A percentile compares a stretch with the other conserved stretches of the same genome.
Evolutionary conservation across 2,888 invertebrate genomes (phyloP).

Genomic region (Oscheius sp.): DNA sequence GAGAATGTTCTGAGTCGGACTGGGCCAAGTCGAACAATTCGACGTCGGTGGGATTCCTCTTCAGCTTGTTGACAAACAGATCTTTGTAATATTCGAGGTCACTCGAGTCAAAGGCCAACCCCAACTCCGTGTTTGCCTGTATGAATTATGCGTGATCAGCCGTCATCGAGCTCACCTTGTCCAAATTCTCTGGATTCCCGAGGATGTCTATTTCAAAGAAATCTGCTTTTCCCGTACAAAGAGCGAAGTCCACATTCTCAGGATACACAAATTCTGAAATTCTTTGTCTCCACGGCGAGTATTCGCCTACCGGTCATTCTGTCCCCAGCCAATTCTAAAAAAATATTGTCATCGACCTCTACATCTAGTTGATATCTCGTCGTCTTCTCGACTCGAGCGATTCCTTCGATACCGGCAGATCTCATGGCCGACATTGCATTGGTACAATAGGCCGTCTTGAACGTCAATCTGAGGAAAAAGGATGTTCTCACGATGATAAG

Average conservation of each 20-base stretch:
- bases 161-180: conserved; percentile 1
- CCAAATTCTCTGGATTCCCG: conserved; percentile 27
- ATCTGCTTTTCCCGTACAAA: conserved; percentile 29
- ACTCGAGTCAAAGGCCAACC: conserved; percentile 63
- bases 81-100: conserved; percentile 63
- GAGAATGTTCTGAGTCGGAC: conserved; percentile 86
- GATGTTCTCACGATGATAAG: not conserved
- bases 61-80: conserved; percentile 58
- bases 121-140: conserved; percentile 49
- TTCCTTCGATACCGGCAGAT: conserved; percentile 83
- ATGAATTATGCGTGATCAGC: not conserved
- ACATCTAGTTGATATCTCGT: conserved; percentile 80
- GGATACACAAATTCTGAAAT: conserved; percentile 45
- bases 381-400: conserved; percentile 86
- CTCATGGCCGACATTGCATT: conserved; percentile 94
- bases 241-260: conserved; percentile 39
- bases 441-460: conserved; percentile 93
- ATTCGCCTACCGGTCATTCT: conserved; percentile 53
- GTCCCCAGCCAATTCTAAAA: conserved; percentile 53
- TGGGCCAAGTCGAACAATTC: conserved; percentile 98
- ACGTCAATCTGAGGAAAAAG: conserved; percentile 82
- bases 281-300: not conserved
- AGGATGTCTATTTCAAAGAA: conserved; percentile 46
- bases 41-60: conserved; percentile 89
- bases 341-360: conserved; percentile 23